phyloP scores from a whole-genome alignment of 2,113 vertebrate genomes.

The Epinephelus cyanopodus region DNA sequence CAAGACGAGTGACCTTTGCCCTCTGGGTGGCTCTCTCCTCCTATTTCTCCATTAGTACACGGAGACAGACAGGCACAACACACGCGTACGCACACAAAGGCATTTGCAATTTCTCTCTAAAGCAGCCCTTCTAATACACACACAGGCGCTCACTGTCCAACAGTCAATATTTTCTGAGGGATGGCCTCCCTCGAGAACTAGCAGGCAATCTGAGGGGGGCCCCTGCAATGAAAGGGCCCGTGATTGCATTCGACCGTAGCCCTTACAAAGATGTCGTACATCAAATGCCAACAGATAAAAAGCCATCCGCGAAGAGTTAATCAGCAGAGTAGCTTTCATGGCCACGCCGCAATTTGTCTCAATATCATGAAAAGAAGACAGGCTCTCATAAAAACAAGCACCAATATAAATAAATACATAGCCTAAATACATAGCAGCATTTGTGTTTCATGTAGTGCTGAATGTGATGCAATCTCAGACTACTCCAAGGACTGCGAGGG shows the following conservation, averaged over 20 bases:
- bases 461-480: constrained; percentile 50
- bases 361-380: constrained; percentile 80
- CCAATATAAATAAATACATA: constrained; percentile 66
- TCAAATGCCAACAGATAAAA: constrained; percentile 87
- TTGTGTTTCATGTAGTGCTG: constrained; percentile 37
- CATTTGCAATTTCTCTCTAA: constrained; percentile 64
- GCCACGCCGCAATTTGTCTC: constrained; percentile 81
- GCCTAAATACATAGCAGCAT: constrained; percentile 37
- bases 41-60: constrained; percentile 70
- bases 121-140: constrained; percentile 61
- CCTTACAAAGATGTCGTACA: constrained; percentile 85
- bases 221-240: constrained; percentile 81
- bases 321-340: constrained; percentile 85
- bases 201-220: constrained; percentile 80
- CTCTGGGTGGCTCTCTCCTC: constrained; percentile 59
- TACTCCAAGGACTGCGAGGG: constrained; percentile 20
- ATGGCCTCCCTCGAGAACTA: constrained; percentile 78
- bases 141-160: constrained; percentile 71
- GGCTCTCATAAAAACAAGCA: constrained; percentile 67
- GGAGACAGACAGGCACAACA: constrained; percentile 52
- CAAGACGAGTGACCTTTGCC: constrained; percentile 72
- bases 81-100: constrained; percentile 48
- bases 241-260: constrained; percentile 85
- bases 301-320: constrained; percentile 83
- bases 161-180: constrained; percentile 86